A percentile compares a stretch with the other conserved stretches of the same genome.
Evolutionary conservation across 2,888 invertebrate species (phyloP).

Genomic region (Atethmia centrago): DNA sequence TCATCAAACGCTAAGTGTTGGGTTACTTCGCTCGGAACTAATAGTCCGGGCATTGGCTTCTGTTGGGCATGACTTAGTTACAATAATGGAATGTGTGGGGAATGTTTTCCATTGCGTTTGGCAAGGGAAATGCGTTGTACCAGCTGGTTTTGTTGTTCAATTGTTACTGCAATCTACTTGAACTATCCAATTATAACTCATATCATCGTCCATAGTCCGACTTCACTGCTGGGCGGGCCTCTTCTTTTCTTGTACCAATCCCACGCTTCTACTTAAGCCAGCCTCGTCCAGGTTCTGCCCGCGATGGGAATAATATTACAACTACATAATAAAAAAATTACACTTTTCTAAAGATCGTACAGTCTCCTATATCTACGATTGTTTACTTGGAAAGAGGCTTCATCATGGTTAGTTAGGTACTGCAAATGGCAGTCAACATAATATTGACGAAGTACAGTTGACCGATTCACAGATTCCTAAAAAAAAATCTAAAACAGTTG

Average conservation of each 20-base stretch:
- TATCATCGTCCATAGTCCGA: no score
- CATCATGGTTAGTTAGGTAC: background rate
- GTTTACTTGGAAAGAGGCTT: background rate
- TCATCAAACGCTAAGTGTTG: conserved; percentile 61
- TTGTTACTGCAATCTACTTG: background rate
- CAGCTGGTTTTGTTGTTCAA: conserved; percentile 5
- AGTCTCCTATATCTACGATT: background rate
- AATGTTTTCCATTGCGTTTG: conserved; percentile 28
- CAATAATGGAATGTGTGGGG: conserved; percentile 41
- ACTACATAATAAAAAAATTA: no score
- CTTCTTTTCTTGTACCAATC: no score
- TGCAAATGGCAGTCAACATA: no score
- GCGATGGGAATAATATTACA: no score
- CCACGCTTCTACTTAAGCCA: no score
- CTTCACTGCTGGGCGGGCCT: no score
- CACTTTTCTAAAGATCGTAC: no score
- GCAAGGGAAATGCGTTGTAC: background rate
- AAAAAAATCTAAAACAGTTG: background rate
- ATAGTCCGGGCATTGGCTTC: conserved; percentile 56
- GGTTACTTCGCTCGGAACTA: conserved; percentile 60
- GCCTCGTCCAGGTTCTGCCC: no score
- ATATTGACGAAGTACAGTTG: no score
- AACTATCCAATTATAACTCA: background rate
- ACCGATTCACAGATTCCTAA: no score
- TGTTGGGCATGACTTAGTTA: conserved; percentile 44